Evolutionary conservation across 2,797 vertebrate species (phyloP).

Genomic region (Simalia tracyae): DNA sequence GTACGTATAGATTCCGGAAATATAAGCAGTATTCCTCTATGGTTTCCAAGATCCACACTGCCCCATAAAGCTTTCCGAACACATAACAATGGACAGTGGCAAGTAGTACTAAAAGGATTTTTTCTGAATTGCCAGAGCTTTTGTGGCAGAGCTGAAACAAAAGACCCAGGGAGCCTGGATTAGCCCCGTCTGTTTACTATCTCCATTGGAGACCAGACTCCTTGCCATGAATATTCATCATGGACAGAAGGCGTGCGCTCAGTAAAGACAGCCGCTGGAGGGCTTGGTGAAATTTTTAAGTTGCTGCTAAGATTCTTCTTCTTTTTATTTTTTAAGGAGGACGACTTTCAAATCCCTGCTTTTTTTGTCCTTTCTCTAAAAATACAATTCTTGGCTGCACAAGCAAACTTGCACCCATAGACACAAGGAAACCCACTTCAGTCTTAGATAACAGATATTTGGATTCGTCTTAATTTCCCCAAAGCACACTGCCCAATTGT

Average conservation of each 20-base stretch:
- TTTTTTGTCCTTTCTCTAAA: not conserved
- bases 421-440: not conserved
- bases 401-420: constrained; percentile 21
- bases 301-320: not conserved
- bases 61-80: not conserved
- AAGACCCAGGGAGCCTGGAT: constrained; percentile 42
- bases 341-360: not conserved
- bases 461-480: constrained; percentile 5
- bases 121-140: constrained; percentile 12
- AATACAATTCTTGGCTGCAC: not conserved
- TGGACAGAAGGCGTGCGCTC: constrained; percentile 37
- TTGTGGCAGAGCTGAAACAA: constrained; percentile 50
- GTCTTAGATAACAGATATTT: not conserved
- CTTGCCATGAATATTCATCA: constrained; percentile 54
- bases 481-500: not conserved
- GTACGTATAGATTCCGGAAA: not conserved
- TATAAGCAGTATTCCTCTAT: not conserved
- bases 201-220: constrained; percentile 60
- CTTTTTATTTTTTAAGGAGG: not conserved
- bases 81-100: constrained; percentile 21
- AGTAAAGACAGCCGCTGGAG: constrained; percentile 3
- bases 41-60: constrained; percentile 5
- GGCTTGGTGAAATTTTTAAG: constrained; percentile 13
- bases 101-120: constrained; percentile 27
- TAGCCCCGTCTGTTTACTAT: constrained; percentile 63